A percentile compares a stretch with the other conserved stretches of the same genome.
Evolutionary conservation across 2,888 invertebrate genomes (phyloP).

Genomic region (Epinotia bilunana): DNA sequence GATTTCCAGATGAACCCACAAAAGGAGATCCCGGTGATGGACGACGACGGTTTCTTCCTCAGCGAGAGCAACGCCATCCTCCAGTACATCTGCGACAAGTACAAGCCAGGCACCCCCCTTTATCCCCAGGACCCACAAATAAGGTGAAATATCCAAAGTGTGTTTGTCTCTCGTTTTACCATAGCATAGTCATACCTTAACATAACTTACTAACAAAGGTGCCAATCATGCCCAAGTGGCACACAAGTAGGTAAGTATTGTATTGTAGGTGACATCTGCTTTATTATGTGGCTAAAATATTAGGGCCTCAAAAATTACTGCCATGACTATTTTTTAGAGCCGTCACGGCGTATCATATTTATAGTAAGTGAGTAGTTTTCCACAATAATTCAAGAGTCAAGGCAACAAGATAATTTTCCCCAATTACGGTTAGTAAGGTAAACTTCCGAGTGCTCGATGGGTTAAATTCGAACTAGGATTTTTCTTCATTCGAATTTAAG

Average conservation of each 20-base stretch:
- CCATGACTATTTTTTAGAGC: neutral
- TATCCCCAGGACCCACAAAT: conserved; percentile 89
- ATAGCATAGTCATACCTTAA: too few species aligned
- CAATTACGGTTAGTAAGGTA: neutral
- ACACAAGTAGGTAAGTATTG: too few species aligned
- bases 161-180: neutral
- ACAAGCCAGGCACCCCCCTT: conserved; percentile 85
- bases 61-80: conserved; percentile 89
- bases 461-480: too few species aligned
- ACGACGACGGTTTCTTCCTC: conserved; percentile 91
- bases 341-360: neutral
- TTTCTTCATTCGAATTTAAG: too few species aligned
- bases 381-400: neutral
- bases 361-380: neutral
- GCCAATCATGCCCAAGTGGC: too few species aligned
- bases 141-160: conserved; percentile 55
- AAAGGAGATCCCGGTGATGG: conserved; percentile 90
- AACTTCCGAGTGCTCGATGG: too few species aligned
- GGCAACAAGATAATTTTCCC: neutral
- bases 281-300: neutral
- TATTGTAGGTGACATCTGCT: neutral
- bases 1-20: conserved; percentile 88
- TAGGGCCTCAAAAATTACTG: too few species aligned
- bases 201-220: too few species aligned
- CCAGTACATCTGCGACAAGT: conserved; percentile 91